Conservation (phyloP, 2,113 vertebrate species). For the Menura novaehollandiae region DNA sequence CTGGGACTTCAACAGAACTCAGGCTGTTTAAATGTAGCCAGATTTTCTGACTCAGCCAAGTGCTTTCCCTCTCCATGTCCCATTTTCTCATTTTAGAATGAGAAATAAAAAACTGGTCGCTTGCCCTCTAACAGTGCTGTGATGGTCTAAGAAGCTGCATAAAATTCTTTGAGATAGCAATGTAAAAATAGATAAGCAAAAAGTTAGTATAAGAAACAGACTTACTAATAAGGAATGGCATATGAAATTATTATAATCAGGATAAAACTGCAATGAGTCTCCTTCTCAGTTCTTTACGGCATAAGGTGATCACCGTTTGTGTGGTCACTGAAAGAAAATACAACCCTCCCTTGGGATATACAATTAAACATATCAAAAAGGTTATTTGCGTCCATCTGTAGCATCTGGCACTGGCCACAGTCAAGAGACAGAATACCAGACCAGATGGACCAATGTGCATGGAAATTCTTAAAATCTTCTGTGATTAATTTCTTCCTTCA, state of each 20-base stretch:
- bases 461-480: conserved; percentile 25
- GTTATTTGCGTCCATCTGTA: conserved; percentile 38
- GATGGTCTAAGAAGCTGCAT: not conserved
- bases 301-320: not conserved
- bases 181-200: conserved; percentile 8
- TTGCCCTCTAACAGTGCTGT: not conserved
- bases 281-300: not conserved
- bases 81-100: not conserved
- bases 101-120: not conserved
- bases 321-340: not conserved
- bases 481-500: conserved; percentile 55
- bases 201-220: not conserved
- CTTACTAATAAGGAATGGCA: not conserved
- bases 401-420: conserved; percentile 30
- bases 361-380: conserved; percentile 37
- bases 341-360: conserved; percentile 6
- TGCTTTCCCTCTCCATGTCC: not conserved
- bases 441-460: conserved; percentile 26
- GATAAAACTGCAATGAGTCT: not conserved
- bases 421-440: conserved; percentile 17
- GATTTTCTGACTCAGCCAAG: conserved; percentile 20
- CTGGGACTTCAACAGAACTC: not conserved
- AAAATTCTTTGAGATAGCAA: not conserved
- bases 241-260: not conserved
- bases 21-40: not conserved